Evolutionary conservation across 2,888 invertebrate genomes (phyloP).

Genomic region (Caenorhabditis imperialis): DNA sequence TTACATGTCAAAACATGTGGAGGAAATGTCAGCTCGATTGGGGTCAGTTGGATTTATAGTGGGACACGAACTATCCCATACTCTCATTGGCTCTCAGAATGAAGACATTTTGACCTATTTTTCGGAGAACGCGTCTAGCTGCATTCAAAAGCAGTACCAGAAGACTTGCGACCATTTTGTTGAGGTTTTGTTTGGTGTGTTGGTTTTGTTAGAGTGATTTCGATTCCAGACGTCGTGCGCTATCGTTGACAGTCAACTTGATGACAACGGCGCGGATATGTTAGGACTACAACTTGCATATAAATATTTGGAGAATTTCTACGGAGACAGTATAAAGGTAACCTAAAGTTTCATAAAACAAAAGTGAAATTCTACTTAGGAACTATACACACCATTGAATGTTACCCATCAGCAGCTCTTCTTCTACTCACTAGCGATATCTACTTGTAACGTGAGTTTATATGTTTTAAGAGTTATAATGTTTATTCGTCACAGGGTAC

Average conservation of each 20-base stretch:
- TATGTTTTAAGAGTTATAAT: no score
- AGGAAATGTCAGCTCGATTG: neutral
- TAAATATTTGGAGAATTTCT: neutral
- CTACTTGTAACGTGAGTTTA: neutral
- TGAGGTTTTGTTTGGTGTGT: neutral
- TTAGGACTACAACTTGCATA: neutral
- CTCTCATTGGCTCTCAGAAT: neutral
- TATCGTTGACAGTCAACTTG: neutral
- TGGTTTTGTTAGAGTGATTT: no score
- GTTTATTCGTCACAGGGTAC: no score
- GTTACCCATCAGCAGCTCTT: constrained; percentile 4
- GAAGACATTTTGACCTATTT: neutral
- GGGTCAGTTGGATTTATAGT: neutral
- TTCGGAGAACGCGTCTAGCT: neutral
- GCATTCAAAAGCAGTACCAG: constrained; percentile 2
- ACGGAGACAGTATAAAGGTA: neutral
- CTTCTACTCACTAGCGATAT: neutral
- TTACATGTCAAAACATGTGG: neutral
- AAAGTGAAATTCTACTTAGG: neutral
- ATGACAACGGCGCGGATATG: constrained; percentile 5
- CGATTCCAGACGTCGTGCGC: neutral
- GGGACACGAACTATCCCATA: constrained; percentile 3
- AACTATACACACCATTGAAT: neutral
- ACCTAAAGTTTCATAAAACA: neutral
- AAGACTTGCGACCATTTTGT: neutral